Conservation (phyloP, 2,113 vertebrate species). For the Aythya baeri region DNA sequence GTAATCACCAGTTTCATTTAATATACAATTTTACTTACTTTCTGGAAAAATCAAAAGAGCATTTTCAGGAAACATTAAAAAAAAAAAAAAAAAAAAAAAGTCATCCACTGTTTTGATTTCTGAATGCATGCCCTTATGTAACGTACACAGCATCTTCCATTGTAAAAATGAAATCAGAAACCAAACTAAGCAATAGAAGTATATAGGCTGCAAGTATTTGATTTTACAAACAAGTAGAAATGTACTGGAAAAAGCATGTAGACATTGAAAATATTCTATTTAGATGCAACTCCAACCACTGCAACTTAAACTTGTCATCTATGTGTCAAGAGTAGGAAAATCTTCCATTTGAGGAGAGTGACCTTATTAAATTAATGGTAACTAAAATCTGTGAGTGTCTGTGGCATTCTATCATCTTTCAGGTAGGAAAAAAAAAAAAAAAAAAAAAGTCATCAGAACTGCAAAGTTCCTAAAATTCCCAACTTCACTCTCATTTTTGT, state of each 20-base stretch:
- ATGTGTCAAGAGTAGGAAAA: not conserved
- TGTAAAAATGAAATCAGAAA: not conserved
- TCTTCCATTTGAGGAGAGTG: not conserved
- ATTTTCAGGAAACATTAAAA: not conserved
- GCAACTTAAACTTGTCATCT: not conserved
- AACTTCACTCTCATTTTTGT: slow-evolving; percentile 39
- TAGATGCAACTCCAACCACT: not conserved
- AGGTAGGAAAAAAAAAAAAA: slow-evolving; percentile 27
- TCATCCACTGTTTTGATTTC: not conserved
- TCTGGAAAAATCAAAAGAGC: not conserved
- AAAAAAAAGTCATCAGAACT: not conserved
- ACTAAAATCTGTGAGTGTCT: not conserved
- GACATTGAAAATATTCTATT: not conserved
- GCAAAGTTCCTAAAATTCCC: slow-evolving; percentile 34
- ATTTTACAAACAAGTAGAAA: not conserved
- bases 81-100: not conserved
- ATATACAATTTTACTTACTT: not conserved
- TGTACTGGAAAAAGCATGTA: not conserved
- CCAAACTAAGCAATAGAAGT: not conserved
- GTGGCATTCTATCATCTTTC: slow-evolving; percentile 16
- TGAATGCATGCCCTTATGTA: not conserved
- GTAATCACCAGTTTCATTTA: not conserved
- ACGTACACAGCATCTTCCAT: not conserved
- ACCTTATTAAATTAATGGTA: not conserved
- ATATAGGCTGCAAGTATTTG: not conserved